Evolutionary conservation across 2,888 invertebrate species (phyloP), one percentile per base, ranked within the genome.

Genomic region (Dasysyrphus albostriatus): DNA sequence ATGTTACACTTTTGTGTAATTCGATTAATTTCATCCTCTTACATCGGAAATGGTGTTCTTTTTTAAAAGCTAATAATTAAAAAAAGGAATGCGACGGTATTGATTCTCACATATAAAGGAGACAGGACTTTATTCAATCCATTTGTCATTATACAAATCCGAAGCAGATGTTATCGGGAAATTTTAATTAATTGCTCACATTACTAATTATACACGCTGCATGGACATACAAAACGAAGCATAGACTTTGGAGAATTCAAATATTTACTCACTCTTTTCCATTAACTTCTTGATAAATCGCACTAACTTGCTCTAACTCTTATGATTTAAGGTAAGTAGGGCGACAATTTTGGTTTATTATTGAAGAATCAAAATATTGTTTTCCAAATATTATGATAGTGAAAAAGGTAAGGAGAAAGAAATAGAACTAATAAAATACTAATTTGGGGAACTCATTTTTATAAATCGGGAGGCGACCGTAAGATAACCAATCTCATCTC

Each of bases 51-150:
- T 54, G 14, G 54, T n/a, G n/a, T 4, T 8, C 29, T 54, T 32
- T 54, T n/a, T 54, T 29, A 32, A 24, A 14, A 54, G 54, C 54
- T 54, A 54, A 54, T 54, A n/a, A n/a, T n/a, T n/a, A 32, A 54
- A 32, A 54, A 32, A 54, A 3, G 54, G 29, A 54, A 24, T 32
- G 5, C 32, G 32, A 51, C 0, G 24, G 12, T 7, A 51, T 47
- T 47, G 16, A 44, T 44, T 47, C 3, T 2, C 7, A 29, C 24
- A 24, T 14, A 29, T 1, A 24, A 1, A 24, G 24, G 24, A 24
- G 24, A 29, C 2, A 24, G 14, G 29, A 32, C 14, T 1, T 29
- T 54, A 54, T 54, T 54, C n/a, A 29, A 54, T 54, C 9, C 5
- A 54, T 54, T 54, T 32, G 54, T 29, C 54, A 54, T 32, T n/a